Conservation (phyloP, 2,113 vertebrate species). For the Cyanoliseus patagonus region DNA sequence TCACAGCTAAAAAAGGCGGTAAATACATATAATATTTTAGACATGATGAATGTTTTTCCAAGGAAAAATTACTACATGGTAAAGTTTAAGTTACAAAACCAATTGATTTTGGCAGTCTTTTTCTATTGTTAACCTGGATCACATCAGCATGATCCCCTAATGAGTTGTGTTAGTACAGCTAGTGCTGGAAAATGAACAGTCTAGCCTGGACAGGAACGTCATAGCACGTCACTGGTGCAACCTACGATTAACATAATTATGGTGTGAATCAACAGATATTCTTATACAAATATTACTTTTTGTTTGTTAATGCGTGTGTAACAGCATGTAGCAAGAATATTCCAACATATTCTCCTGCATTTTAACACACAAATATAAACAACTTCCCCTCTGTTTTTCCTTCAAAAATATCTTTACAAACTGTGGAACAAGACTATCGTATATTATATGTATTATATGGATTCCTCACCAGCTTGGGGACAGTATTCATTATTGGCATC, state of each 20-base stretch:
- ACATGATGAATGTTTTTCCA: neutral
- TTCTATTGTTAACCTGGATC: neutral
- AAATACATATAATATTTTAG: neutral
- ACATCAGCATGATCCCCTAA: neutral
- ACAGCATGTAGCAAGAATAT: neutral
- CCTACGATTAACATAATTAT: neutral
- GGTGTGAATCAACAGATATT: neutral
- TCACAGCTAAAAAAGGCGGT: neutral
- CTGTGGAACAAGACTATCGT: neutral
- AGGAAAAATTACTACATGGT: neutral
- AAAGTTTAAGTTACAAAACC: neutral
- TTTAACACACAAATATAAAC: neutral
- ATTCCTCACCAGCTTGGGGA: neutral
- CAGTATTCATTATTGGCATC: neutral
- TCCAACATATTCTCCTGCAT: neutral
- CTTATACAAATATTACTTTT: neutral
- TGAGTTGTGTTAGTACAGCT: neutral
- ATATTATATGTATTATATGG: neutral
- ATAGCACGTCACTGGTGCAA: neutral
- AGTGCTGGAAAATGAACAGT: neutral
- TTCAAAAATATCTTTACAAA: neutral
- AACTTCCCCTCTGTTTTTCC: neutral
- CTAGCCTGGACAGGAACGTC: neutral
- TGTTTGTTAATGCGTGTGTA: neutral
- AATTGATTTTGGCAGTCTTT: neutral